Evolutionary conservation across 1,140 invertebrate genomes (phyloP), one percentile per base, ranked within the genome.

Genomic region (Orius insidiosus): DNA sequence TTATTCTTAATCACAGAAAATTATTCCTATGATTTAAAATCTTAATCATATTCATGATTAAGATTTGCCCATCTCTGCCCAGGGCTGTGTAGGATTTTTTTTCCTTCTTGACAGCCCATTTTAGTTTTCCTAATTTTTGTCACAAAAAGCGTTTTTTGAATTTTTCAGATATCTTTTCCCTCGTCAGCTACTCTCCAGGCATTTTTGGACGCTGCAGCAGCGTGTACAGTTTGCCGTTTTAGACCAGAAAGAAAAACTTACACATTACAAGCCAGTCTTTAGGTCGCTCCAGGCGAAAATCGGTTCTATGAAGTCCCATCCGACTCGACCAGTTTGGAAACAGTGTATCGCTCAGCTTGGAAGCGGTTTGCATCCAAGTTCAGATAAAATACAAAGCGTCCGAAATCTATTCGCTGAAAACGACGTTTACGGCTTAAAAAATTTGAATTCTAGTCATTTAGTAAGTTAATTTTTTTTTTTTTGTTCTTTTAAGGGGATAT

Each of bases 121-220:
- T n/a, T 7, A 33, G n/a, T 7, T 33, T 6, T n/a, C 32, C n/a
- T 19, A 45, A 52, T 52, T 48, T 55, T 50, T 52, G n/a, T n/a
- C n/a, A n/a, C n/a, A n/a, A n/a, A n/a, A n/a, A n/a, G n/a, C n/a
- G n/a, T n/a, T n/a, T 33, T n/a, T 33, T 33, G 8, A 8, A 8
- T 15, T 53, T 57, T 65, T 13, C 59, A 83, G 80, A 18, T 85
- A 83, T 59, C 67, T 75, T 57, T 84, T 67, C 55, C 76, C 76
- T 6, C 71, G 74, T 49, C 62, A 67, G 31, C 65, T 90, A 37
- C 64, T 92, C 3, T 81, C 79, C 14, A 72, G 74, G 4, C 86
- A 92, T 59, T 93, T 87, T 63, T 92, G 86, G 87, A 80, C 77
- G 1, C 57, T 76, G 16, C 69, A 87, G 58, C 86, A 92, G 60